These are phyloP conservation scores for Melanogrammus aeglefinus DNA, from an alignment of 2,797 vertebrate genomes.

Conservation along the genomic window DNA sequence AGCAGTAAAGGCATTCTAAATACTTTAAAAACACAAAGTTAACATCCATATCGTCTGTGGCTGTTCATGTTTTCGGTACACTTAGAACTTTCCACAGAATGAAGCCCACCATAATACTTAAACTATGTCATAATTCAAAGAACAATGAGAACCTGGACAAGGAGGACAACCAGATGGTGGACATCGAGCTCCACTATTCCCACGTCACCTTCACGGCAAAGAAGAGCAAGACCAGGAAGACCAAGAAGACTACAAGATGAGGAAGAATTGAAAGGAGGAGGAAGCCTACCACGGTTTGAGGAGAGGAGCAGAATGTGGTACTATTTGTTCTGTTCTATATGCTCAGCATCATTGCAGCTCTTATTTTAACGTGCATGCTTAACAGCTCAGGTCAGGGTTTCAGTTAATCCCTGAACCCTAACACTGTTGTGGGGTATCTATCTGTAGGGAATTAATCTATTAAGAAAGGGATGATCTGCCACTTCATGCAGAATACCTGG, in stretches of 20 bases:
- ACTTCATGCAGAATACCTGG: background rate
- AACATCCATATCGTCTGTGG: background rate
- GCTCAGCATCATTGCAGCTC: background rate
- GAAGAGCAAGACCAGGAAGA: background rate
- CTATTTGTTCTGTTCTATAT: background rate
- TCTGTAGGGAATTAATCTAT: background rate
- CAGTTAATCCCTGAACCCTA: background rate
- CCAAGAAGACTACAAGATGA: conserved; percentile 3
- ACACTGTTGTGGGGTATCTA: background rate
- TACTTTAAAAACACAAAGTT: background rate
- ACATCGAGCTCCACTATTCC: background rate
- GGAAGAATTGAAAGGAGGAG: background rate
- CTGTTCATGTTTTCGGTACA: background rate
- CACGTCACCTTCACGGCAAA: background rate
- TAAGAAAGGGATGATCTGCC: background rate
- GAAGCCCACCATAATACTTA: background rate
- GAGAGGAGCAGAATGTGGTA: background rate
- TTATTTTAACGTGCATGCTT: background rate
- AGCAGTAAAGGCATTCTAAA: background rate
- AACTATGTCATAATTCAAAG: background rate
- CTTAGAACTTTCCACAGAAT: background rate
- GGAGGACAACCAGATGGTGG: background rate
- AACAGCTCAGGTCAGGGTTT: background rate
- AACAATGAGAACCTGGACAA: background rate
- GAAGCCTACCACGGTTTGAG: background rate